Evolutionary conservation across 2,113 vertebrate species (phyloP).

Genomic region (Saguinus imperator): DNA sequence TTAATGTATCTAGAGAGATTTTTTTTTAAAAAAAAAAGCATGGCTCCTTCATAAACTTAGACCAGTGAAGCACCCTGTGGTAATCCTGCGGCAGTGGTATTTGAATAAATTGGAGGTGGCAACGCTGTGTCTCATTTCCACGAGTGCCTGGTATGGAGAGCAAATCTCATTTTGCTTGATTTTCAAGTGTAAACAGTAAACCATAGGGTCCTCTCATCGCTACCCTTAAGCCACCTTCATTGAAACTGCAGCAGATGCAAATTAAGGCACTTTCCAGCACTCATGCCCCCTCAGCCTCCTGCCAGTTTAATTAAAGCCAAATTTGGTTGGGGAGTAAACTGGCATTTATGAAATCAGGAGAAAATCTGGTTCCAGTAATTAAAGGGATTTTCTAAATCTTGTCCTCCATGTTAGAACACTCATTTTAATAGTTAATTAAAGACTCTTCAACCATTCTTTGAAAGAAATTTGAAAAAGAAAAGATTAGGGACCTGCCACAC

Average conservation of each 20-base stretch:
- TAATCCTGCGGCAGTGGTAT: slow-evolving; percentile 18
- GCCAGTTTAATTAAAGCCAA: slow-evolving; percentile 74
- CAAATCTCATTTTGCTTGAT: slow-evolving; percentile 75
- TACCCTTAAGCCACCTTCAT: slow-evolving; percentile 45
- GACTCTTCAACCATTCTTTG: slow-evolving; percentile 78
- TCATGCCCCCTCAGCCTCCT: neutral
- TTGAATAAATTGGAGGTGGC: slow-evolving; percentile 63
- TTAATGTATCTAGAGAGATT: neutral
- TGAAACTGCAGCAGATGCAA: slow-evolving; percentile 66
- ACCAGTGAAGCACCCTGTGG: neutral
- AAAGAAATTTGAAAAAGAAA: slow-evolving; percentile 70
- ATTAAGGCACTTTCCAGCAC: slow-evolving; percentile 71
- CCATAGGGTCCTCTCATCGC: slow-evolving; percentile 44
- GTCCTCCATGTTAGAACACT: slow-evolving; percentile 75
- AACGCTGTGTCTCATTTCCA: slow-evolving; percentile 65
- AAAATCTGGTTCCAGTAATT: slow-evolving; percentile 83
- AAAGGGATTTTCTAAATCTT: slow-evolving; percentile 83
- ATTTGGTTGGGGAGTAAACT: slow-evolving; percentile 74
- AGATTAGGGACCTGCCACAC: slow-evolving; percentile 68
- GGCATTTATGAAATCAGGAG: slow-evolving; percentile 80
- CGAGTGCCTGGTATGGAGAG: slow-evolving; percentile 41
- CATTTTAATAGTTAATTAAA: slow-evolving; percentile 82
- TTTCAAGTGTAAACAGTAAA: slow-evolving; percentile 74
- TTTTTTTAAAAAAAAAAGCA: neutral
- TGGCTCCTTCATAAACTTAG: slow-evolving; percentile 23